These are phyloP conservation scores for Leptoclinus maculatus DNA, from an alignment of 2,797 vertebrate species.

Conservation along the genomic window DNA sequence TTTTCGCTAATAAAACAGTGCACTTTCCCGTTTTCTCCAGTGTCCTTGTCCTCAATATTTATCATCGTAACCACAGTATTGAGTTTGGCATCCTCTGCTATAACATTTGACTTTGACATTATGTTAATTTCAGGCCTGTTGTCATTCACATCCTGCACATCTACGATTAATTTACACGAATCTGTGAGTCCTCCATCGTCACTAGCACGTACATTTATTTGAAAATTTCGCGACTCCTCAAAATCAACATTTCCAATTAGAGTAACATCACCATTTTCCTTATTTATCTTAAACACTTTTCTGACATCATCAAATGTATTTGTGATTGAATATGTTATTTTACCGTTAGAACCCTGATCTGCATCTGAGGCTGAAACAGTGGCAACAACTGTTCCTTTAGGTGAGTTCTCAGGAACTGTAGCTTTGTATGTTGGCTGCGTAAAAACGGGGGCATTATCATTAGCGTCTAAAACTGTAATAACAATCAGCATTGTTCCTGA, in stretches of 20 bases:
- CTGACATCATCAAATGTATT: constrained; percentile 10
- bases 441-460: constrained; percentile 80
- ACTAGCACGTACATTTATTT: constrained; percentile 77
- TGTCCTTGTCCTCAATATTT: constrained; percentile 77
- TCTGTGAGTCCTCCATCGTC: constrained; percentile 79
- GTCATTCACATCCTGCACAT: constrained; percentile 84
- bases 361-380: constrained; percentile 69
- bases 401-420: constrained; percentile 68
- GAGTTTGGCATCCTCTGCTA: constrained; percentile 56
- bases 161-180: constrained; percentile 77
- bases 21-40: constrained; percentile 79
- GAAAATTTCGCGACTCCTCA: constrained; percentile 59
- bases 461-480: constrained; percentile 72
- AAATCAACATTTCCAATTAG: constrained; percentile 61
- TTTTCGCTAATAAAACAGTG: constrained; percentile 27
- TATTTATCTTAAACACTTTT: constrained; percentile 33
- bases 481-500: constrained; percentile 75
- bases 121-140: constrained; percentile 77
- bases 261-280: constrained; percentile 20
- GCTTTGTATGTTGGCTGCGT: constrained; percentile 65
- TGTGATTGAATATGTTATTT: constrained; percentile 61
- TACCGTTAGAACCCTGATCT: constrained; percentile 46
- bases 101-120: constrained; percentile 46
- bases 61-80: constrained; percentile 69
- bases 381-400: constrained; percentile 55